Evolutionary conservation across 2,113 vertebrate genomes (phyloP), one percentile per base, ranked within the genome.

Genomic region (Cromileptes altivelis): DNA sequence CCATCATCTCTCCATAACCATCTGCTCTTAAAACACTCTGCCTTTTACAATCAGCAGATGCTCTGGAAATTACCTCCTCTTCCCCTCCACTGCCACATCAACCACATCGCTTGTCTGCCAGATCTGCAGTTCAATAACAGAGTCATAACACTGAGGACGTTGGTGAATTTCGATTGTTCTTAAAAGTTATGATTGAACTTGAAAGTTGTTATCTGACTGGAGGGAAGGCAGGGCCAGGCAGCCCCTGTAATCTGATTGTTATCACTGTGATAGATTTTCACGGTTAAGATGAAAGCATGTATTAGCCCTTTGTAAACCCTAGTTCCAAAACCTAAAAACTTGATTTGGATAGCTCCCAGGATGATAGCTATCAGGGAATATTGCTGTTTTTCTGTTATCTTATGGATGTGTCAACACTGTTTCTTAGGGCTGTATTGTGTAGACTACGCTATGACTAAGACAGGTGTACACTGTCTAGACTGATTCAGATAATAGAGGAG

Each of bases 31-130:
- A 91, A 91, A 88, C 78, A 83, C 56, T 85, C 78, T 63, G 74
- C 47, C 64, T 80, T 90, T 86, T 80, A 89, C 79, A 86, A 84
- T 80, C 86, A 85, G 78, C 85, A 91, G 85, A 92, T 90, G 85
- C 75, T 88, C 56, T 86, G 78, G 55, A 90, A 88, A 90, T 89
- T 67, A 86, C 85, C 79, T 83, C 85, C 61, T 75, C 76, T 64
- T 61, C 33, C 42, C 73, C 77, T 62, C 69, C 49, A 11, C 83
- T 33, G 72, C 82, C 75, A 74, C 68, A 81, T 84, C 78, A 65
- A 30, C 81, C 70, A 56, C 69, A 50, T 85, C 47, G 64, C 75
- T 45, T 68, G 81, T 85, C 82, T 84, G 82, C 75, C 70, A 12
- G 71, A 74, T 65, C 85, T 65, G 55, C n/a, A 11, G 61, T 49